Percentiles rank a stretch among this genome's conserved stretches.
Conservation (phyloP, 1,140 invertebrate species). For the Periplaneta americana region DNA sequence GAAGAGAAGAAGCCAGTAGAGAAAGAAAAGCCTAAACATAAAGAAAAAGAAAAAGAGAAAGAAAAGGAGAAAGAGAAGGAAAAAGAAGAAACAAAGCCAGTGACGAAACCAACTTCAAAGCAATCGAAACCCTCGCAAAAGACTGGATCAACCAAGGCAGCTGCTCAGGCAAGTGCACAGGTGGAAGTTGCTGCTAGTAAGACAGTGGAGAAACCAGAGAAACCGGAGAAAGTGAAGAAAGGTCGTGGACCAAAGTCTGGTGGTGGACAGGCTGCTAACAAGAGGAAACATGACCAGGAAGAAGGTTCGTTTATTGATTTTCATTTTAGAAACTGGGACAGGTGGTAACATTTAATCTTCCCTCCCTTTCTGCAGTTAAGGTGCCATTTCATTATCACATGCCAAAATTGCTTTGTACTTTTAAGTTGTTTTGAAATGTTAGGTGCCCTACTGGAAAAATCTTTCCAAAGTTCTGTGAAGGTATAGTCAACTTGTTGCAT, state of each 20-base stretch:
- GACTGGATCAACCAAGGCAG: not conserved
- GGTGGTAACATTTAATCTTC: not conserved
- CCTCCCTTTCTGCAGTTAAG: not conserved
- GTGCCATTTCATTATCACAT: not conserved
- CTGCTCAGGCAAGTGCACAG: not conserved
- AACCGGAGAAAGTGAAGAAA: conserved; percentile 7
- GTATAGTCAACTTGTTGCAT: not conserved
- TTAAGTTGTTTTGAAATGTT: not conserved
- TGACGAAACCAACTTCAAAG: not conserved
- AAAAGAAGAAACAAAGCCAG: not conserved
- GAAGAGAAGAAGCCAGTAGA: conserved; percentile 5
- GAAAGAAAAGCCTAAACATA: not conserved
- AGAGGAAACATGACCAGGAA: conserved; percentile 14
- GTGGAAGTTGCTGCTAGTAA: not conserved
- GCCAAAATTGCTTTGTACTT: not conserved
- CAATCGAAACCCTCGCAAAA: conserved; percentile 11
- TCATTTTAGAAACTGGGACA: not conserved
- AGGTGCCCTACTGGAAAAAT: not conserved
- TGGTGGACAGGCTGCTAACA: not conserved
- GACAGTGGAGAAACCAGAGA: not conserved
- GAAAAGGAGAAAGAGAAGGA: conserved; percentile 5
- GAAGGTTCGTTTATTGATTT: conserved; percentile 6
- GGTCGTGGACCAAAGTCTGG: not conserved
- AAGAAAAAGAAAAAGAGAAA: conserved; percentile 3
- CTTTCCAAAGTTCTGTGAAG: not conserved